A percentile compares a stretch with the other conserved stretches of the same genome.
phyloP scores from a whole-genome alignment of 92 coral and sea anemone species.

The Paramuricea clavata region DNA sequence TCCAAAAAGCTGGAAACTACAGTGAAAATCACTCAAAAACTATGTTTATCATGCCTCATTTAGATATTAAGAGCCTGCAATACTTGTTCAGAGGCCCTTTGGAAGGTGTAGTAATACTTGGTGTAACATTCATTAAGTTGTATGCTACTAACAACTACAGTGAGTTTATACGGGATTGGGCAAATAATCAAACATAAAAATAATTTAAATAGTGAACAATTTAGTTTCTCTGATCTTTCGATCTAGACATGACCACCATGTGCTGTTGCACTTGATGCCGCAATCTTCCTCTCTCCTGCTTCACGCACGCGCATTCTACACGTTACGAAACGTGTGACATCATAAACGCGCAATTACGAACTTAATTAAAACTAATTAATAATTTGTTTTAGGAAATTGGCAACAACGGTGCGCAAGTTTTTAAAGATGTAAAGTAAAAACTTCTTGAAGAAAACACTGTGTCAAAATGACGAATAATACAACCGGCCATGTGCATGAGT shows the following conservation, averaged over 20 bases:
- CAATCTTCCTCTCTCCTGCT: too few species aligned
- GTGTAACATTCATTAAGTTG: not conserved
- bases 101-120: not conserved
- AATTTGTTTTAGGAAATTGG: not conserved
- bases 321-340: not conserved
- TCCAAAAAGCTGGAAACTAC: not conserved
- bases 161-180: too few species aligned
- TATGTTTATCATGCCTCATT: too few species aligned
- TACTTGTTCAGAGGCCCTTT: not conserved
- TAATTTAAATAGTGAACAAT: too few species aligned
- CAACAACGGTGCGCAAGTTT: not conserved
- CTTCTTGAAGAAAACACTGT: not conserved
- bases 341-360: constrained; percentile 13
- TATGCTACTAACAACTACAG: too few species aligned
- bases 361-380: not conserved
- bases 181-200: too few species aligned
- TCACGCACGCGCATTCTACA: not conserved
- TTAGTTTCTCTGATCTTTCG: too few species aligned
- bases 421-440: not conserved
- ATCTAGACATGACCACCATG: too few species aligned
- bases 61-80: not conserved
- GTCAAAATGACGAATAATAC: not conserved
- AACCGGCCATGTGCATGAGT: constrained; percentile 41
- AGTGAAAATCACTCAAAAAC: not conserved
- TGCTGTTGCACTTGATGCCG: too few species aligned